Percentiles rank a stretch among this genome's conserved stretches.
phyloP scores from a whole-genome alignment of 1,140 invertebrate species.

The Drosophila quadrilineata region DNA sequence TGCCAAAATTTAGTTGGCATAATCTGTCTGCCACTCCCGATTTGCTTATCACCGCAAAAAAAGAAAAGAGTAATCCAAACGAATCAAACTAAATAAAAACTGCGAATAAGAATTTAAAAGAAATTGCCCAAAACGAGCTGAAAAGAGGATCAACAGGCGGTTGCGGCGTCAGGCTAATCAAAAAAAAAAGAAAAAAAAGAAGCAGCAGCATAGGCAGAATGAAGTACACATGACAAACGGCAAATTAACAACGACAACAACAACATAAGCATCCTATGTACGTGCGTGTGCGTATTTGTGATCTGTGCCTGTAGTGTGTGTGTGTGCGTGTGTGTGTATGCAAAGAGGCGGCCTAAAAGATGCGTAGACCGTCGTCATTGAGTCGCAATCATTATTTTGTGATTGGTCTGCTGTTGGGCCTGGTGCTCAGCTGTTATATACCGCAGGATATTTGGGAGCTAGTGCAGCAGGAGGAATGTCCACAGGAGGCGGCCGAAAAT shows the following conservation, averaged over 20 bases:
- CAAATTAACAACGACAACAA: conserved; percentile 29
- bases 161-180: no score
- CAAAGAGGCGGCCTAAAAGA: conserved; percentile 51
- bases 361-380: conserved; percentile 68
- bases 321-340: not conserved
- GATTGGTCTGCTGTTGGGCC: conserved; percentile 70
- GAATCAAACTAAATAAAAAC: not conserved
- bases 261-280: conserved; percentile 38
- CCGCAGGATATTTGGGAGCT: conserved; percentile 71
- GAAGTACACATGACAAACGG: conserved; percentile 58
- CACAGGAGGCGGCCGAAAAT: conserved; percentile 69
- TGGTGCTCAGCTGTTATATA: conserved; percentile 68
- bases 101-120: not conserved
- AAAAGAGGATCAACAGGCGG: not conserved
- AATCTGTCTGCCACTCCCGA: conserved; percentile 20
- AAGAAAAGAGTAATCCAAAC: conserved; percentile 7
- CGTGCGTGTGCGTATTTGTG: conserved; percentile 5
- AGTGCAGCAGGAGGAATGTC: conserved; percentile 76
- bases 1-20: conserved; percentile 41
- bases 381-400: conserved; percentile 79
- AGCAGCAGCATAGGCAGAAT: conserved; percentile 36
- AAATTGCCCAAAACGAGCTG: conserved; percentile 2
- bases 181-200: conserved; percentile 12
- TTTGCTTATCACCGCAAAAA: conserved; percentile 21
- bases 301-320: conserved; percentile 2